Evolutionary conservation across 2,888 invertebrate genomes (phyloP), one percentile per base, ranked within the genome.

Genomic region (Agonopterix alstromeriana): DNA sequence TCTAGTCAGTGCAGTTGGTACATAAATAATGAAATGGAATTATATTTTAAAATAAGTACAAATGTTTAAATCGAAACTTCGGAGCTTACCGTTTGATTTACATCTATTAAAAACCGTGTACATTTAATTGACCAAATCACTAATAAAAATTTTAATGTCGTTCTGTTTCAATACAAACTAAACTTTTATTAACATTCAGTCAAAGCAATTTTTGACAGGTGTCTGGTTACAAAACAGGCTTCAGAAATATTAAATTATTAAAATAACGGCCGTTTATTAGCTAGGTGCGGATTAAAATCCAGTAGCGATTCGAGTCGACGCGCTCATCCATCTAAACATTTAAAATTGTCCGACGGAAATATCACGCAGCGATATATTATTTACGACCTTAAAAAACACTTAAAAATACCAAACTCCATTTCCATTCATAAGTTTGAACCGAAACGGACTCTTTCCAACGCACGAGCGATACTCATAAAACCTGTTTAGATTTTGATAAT

Each of bases 401-500:
- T 83, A 80, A 82, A 71, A 84, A 85, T 84, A 84, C 82, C 83
- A 81, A 83, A 84, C 82, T 81, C 75, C 83, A 84, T 86, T 85
- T 78, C 82, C 88, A 88, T 88, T 88, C 88, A 88, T 85, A 87
- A 86, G 79, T 74, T 64, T 65, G 63, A 27, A 70, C 70, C 77
- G 76, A 74, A 73, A 72, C 73, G 73, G 72, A 77, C 71, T 71
- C 74, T 69, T 66, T 74, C 73, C 68, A 60, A 75, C 77, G 77
- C 84, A 80, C 83, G 80, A 80, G 82, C 78, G 72, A 74, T 72
- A 70, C 73, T 77, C 78, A 78, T 77, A 80, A 82, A 88, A 88
- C 88, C 86, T 74, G 87, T 87, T 88, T 86, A 77, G 84, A 82
- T 85, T 86, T 88, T 88, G 87, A 88, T 88, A 85, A 88, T 88